Conservation (phyloP, 2,113 vertebrate genomes). For the Girardinichthys multiradiatus region DNA sequence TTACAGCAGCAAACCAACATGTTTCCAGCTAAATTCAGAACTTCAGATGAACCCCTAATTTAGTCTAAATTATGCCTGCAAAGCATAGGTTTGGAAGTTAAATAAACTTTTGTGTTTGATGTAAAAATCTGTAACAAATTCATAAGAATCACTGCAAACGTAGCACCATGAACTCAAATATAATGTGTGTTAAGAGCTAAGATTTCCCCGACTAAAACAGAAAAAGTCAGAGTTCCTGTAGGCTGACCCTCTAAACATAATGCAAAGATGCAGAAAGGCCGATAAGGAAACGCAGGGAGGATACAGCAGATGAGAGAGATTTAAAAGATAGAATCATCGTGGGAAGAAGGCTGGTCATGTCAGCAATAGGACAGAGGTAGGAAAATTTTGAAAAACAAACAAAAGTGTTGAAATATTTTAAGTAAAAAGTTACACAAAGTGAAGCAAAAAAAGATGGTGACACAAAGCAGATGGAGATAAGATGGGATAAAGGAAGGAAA, state of each 20-base stretch:
- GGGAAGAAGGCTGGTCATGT: constrained; percentile 12
- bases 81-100: neutral
- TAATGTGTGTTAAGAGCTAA: too few relatives aligned
- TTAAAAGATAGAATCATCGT: constrained; percentile 4
- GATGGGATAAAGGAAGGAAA: constrained; percentile 2
- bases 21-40: neutral
- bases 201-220: too few relatives aligned
- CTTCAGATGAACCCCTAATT: neutral
- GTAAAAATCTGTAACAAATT: neutral
- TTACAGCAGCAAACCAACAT: neutral
- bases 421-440: constrained; percentile 49
- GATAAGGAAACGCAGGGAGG: constrained; percentile 6
- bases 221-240: constrained; percentile 16
- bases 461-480: constrained; percentile 41
- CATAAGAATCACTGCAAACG: too few relatives aligned
- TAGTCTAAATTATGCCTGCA: neutral
- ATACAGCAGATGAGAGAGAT: constrained; percentile 7
- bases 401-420: constrained; percentile 23
- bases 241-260: constrained; percentile 2
- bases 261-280: constrained; percentile 22
- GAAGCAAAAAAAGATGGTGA: constrained; percentile 25
- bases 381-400: constrained; percentile 6
- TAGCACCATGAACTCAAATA: neutral
- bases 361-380: constrained; percentile 10
- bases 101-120: neutral